Base-by-base conservation (phyloP, 2,888 invertebrate genomes). In the Amphipyra berbera region DNA sequence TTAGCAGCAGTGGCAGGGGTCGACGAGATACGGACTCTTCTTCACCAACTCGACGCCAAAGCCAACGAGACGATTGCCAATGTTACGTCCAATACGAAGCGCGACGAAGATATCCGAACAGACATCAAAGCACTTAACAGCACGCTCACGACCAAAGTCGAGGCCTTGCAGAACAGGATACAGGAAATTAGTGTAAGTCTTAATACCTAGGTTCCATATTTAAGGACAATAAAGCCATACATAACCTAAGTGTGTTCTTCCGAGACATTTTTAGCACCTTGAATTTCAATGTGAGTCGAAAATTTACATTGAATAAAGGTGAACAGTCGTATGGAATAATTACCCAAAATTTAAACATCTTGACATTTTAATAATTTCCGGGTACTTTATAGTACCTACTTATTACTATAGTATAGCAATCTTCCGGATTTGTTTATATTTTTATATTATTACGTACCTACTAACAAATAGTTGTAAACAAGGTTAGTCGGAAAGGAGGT, bases 31-130 rank as follows among this genome's bases (percentile, higher is more conserved):
- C 86, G 86, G 58, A 87, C 85, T 0, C 61, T 89, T 13, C 81
- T 94, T 0, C 89, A 90, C 37, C 88, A 89, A 46, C 77, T 94
- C 9, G 93, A 93, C 46, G 85, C 84, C 35, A 83, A 86, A 46
- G 87, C 89, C 44, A 94, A 94, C 68, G 93, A 93, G 44, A 94
- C 95, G 5, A 86, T 90, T 45, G 88, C 88, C 58, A 93, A 93
- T 61, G 83, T 93, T 10, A 86, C 92, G 0, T 80, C 83, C 1
- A 87, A 82, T 63, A 69, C 76, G 14, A 91, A 86, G 72, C 73
- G 69, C 10, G 88, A 88, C 10, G 89, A 89, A 8, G 90, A 91
- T 42, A 73, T 93, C 6, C 86, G 82, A 65, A 80, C 78, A 21
- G 88, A 86, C 49, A 69, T 94, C 21, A 68, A 75, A 0, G 68